Base-by-base conservation (phyloP, 2,113 vertebrate species). In the Rhinolophus sinicus region DNA sequence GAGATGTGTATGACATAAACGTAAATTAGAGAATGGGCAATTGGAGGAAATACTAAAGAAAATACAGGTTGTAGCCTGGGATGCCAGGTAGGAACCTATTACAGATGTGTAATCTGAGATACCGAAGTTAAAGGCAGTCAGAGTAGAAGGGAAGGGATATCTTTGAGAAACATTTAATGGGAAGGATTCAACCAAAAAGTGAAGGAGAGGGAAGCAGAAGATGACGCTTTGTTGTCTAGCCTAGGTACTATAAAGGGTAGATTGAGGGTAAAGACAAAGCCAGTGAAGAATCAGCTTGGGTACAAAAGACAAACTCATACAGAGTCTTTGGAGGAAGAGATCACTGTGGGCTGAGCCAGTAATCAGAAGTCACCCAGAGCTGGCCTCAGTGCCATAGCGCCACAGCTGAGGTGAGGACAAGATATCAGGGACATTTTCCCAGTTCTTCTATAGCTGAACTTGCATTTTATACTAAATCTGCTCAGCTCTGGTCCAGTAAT, bases 1-100 rank as follows among this genome's bases (percentile, higher is more conserved):
- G 44, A 54, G 65, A 84, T 93, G 47, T 81, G 38, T 15, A 67
- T 65, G 93, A 76, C 52, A 88, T 47, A 93, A 90, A 75, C 24
- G 19, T 67, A 84, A 52, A 26, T 93, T 96, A 94, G 18, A 86
- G 13, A 95, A 76, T 40, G 52, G 28, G 86, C 94, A 93, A 47
- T 28, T 38, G 3, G 33, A 60, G 22, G 35, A 93, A 84, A 87
- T 21, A 92, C 11, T 67, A 2, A 80, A 67, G 24, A 30, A 88
- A 82, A 91, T 56, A 65, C 10, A 82, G 30, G 75, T 73, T 64
- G n/a, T 16, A 83, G 13, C 24, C 75, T 64, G 5, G 33, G 28
- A 67, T 38, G 33, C 44, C 44, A 89, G 33, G 60, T 44, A 47
- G n/a, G 62, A 85, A 52, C 15, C 24, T 93, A 21, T 30, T 73